These are phyloP conservation scores for Ischnura elegans DNA, from an alignment of 2,888 invertebrate species.

Conservation along the genomic window DNA sequence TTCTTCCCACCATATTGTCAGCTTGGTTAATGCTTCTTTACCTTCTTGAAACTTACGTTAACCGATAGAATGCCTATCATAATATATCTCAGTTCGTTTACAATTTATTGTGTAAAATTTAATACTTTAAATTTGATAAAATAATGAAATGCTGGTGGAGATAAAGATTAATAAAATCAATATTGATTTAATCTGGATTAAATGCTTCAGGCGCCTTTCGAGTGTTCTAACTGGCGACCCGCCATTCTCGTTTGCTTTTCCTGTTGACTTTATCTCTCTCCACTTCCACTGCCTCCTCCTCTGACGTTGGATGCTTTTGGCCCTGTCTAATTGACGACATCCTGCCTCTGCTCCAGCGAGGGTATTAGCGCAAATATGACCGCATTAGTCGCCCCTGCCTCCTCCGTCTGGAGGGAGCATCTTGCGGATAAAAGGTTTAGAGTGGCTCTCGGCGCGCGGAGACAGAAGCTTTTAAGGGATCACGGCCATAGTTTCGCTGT, in stretches of 20 bases:
- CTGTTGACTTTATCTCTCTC: neutral
- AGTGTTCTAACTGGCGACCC: neutral
- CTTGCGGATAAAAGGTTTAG: neutral
- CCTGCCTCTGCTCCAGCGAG: neutral
- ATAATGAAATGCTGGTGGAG: too few relatives aligned
- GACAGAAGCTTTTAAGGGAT: neutral
- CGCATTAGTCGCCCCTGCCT: neutral
- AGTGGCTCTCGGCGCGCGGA: neutral
- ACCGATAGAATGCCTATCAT: too few relatives aligned
- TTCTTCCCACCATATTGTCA: too few relatives aligned
- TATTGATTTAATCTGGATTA: neutral
- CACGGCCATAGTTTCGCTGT: neutral
- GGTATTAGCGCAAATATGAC: neutral
- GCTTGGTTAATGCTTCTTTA: too few relatives aligned
- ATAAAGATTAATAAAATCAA: too few relatives aligned
- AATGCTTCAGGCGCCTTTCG: neutral
- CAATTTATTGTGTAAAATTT: too few relatives aligned
- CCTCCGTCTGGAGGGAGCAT: neutral
- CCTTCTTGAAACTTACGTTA: too few relatives aligned
- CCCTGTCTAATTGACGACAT: neutral
- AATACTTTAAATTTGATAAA: too few relatives aligned
- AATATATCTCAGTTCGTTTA: too few relatives aligned
- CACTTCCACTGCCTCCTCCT: neutral
- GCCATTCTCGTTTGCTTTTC: neutral
- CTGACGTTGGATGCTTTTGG: neutral